Conservation (phyloP, 37 sponge, comb jelly and placozoan genomes). For the Spongilla lacustris region DNA sequence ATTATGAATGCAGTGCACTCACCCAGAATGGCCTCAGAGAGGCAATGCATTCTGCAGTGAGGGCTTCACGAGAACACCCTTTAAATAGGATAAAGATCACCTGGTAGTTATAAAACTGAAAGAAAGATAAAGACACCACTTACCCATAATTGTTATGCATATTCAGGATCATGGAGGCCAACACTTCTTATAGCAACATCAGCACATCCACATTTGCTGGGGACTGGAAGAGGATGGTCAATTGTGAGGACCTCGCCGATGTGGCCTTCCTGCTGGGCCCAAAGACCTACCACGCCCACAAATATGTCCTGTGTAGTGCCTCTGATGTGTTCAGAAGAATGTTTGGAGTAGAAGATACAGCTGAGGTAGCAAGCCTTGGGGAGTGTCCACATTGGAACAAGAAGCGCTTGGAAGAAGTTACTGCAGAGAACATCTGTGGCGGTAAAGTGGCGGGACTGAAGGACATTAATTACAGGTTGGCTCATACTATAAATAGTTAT, state of each 20-base stretch:
- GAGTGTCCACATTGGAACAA: slow-evolving; percentile 49
- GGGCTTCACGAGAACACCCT: neutral
- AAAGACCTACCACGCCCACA: slow-evolving; percentile 57
- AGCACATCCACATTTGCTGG: slow-evolving; percentile 34
- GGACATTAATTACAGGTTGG: slow-evolving; percentile 39
- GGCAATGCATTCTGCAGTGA: slow-evolving; percentile 50
- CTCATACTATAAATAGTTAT: no score
- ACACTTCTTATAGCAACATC: slow-evolving; percentile 79
- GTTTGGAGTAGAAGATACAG: slow-evolving; percentile 32
- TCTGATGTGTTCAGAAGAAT: slow-evolving; percentile 67
- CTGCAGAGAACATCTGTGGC: slow-evolving; percentile 25
- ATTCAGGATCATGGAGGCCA: no score
- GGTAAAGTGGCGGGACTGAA: slow-evolving; percentile 62
- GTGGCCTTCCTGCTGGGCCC: slow-evolving; percentile 42
- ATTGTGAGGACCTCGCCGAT: slow-evolving; percentile 42
- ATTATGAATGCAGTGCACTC: slow-evolving; percentile 80
- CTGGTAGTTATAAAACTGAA: no score
- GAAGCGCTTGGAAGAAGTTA: slow-evolving; percentile 35
- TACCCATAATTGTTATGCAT: no score
- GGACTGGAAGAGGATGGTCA: slow-evolving; percentile 59
- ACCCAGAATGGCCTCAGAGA: slow-evolving; percentile 31
- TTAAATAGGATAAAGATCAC: no score
- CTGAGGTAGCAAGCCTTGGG: neutral
- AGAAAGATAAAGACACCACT: no score
- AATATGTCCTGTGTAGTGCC: slow-evolving; percentile 65